A percentile compares a stretch with the other conserved stretches of the same genome.
phyloP scores from a whole-genome alignment of 2,888 invertebrate genomes.

The Dasypogon diadema region DNA sequence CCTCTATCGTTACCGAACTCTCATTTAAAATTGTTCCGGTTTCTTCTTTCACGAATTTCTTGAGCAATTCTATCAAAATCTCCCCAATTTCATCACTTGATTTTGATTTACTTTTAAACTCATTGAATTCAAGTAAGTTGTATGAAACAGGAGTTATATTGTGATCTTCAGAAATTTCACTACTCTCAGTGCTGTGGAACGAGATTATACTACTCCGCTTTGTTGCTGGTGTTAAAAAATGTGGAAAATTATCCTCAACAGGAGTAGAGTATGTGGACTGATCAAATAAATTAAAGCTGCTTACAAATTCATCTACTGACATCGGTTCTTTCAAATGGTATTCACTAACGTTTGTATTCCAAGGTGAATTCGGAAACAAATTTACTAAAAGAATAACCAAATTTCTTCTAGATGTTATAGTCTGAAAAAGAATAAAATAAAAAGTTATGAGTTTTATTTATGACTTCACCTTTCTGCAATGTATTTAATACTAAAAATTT shows the following conservation, averaged over 20 bases:
- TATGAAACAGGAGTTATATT: not conserved
- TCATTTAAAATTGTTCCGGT: constrained; percentile 60
- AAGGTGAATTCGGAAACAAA: constrained; percentile 66
- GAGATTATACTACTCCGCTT: not conserved
- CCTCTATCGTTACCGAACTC: constrained; percentile 62
- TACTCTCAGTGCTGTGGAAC: not conserved
- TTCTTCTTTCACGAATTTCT: constrained; percentile 63
- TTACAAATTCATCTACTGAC: constrained; percentile 8
- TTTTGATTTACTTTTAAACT: constrained; percentile 59
- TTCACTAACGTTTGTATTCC: constrained; percentile 61
- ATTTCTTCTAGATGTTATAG: constrained; percentile 65
- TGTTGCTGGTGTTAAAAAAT: not conserved
- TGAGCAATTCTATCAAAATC: constrained; percentile 63
- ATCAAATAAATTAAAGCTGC: constrained; percentile 14
- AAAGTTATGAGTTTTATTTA: too few species aligned
- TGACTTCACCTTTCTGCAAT: too few species aligned
- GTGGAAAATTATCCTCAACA: not conserved
- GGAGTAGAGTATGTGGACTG: not conserved
- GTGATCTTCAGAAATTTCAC: not conserved
- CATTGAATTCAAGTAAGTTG: constrained; percentile 56
- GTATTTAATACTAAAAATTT: too few species aligned
- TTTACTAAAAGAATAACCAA: constrained; percentile 65
- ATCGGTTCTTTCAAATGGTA: constrained; percentile 21
- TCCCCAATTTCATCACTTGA: constrained; percentile 65
- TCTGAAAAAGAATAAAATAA: constrained; percentile 59